Conservation (phyloP, 2,113 vertebrate species). For the Lagenorhynchus albirostris region DNA sequence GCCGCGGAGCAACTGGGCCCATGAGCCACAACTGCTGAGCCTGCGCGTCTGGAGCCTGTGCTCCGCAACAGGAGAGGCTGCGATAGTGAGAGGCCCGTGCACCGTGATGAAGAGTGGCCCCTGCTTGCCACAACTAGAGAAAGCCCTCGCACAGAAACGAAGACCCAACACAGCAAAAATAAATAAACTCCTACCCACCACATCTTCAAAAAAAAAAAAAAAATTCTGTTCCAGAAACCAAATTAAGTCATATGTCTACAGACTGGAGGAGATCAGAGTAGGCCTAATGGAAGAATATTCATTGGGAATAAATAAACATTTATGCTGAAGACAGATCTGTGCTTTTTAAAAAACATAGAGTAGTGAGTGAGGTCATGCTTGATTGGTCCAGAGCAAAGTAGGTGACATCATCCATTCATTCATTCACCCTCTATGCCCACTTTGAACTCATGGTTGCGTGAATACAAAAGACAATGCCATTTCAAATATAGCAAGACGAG, state of each 20-base stretch:
- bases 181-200: too few relatives aligned
- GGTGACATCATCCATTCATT: background rate
- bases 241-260: background rate
- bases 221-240: background rate
- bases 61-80: too few relatives aligned
- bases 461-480: background rate
- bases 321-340: background rate
- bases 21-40: too few relatives aligned
- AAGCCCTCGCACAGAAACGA: too few relatives aligned
- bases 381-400: background rate
- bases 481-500: background rate
- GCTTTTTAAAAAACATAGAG: background rate
- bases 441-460: background rate
- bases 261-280: background rate
- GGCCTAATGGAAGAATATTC: background rate
- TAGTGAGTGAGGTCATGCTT: background rate
- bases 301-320: background rate
- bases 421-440: background rate
- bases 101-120: too few relatives aligned
- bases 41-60: too few relatives aligned
- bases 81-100: too few relatives aligned
- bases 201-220: background rate
- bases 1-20: too few relatives aligned
- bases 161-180: too few relatives aligned
- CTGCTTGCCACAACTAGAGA: too few relatives aligned